Percentiles rank a stretch among this genome's conserved stretches.
Evolutionary conservation across 2,113 vertebrate species (phyloP).

Genomic region (Myotis davidii): DNA sequence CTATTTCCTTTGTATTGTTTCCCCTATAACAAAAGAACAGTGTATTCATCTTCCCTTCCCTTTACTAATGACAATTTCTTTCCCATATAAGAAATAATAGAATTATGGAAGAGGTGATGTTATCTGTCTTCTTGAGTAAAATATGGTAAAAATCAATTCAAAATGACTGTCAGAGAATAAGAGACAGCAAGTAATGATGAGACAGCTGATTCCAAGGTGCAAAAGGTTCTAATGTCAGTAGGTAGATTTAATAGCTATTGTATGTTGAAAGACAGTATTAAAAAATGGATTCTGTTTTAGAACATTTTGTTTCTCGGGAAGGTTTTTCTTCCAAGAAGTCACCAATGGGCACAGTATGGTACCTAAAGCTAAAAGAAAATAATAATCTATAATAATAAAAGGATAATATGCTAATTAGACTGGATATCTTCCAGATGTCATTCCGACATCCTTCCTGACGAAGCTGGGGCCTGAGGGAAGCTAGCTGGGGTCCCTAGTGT

Average conservation of each 20-base stretch:
- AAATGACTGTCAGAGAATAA: background rate
- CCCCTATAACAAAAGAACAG: accelerated
- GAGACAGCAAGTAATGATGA: background rate
- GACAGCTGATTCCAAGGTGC: background rate
- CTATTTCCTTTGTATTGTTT: background rate
- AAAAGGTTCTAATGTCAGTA: background rate
- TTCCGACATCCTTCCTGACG: too few species aligned
- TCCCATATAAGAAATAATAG: background rate
- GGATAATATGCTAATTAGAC: too few species aligned
- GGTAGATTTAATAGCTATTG: background rate
- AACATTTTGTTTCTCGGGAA: background rate
- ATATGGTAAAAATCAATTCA: background rate
- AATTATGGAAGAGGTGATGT: background rate
- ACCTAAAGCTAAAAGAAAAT: background rate
- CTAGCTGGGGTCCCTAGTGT: too few species aligned
- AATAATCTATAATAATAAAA: background rate
- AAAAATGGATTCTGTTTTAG: slow-evolving; percentile 54
- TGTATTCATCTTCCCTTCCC: background rate
- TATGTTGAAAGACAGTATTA: background rate
- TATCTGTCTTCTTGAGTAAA: background rate
- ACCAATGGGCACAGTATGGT: background rate
- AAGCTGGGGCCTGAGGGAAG: too few species aligned
- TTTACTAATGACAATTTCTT: background rate
- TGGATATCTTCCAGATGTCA: too few species aligned
- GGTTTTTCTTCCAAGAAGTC: background rate